Conservation (phyloP, 2,888 invertebrate genomes). For the Lymantria dispar region DNA sequence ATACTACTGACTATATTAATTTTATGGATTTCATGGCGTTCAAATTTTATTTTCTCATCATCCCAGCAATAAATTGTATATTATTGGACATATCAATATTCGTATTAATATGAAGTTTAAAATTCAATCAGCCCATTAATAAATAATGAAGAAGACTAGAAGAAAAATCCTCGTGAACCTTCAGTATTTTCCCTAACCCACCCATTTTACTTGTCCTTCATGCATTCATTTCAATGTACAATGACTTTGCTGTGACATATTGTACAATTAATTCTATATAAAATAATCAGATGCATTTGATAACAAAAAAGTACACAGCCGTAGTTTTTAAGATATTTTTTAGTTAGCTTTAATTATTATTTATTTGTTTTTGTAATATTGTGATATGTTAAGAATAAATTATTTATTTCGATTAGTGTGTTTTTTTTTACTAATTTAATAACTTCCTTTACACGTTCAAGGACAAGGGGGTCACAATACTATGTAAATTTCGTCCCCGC, state of each 20-base stretch:
- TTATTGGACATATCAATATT: too few species aligned
- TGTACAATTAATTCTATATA: constrained; percentile 24
- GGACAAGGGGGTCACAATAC: too few species aligned
- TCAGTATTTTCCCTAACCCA: constrained; percentile 23
- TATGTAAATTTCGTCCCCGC: too few species aligned
- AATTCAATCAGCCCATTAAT: too few species aligned
- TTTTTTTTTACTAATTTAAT: constrained; percentile 13
- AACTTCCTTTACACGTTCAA: too few species aligned
- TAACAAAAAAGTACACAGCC: constrained; percentile 79
- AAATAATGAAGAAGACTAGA: too few species aligned
- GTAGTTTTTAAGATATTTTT: constrained; percentile 54
- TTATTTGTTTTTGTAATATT: constrained; percentile 60
- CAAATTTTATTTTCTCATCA: too few species aligned
- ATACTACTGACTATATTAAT: too few species aligned
- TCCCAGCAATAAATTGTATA: too few species aligned
- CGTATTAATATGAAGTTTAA: too few species aligned
- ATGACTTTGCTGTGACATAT: constrained; percentile 44
- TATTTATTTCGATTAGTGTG: constrained; percentile 52
- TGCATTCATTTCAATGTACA: constrained; percentile 27
- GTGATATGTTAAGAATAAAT: constrained; percentile 69
- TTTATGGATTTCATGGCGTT: too few species aligned
- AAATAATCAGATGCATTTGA: constrained; percentile 79
- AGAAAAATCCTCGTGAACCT: neutral
- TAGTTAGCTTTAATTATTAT: constrained; percentile 57
- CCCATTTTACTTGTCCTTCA: constrained; percentile 24